phyloP scores from a whole-genome alignment of 2,797 vertebrate genomes.

The Meriones psammophilus region DNA sequence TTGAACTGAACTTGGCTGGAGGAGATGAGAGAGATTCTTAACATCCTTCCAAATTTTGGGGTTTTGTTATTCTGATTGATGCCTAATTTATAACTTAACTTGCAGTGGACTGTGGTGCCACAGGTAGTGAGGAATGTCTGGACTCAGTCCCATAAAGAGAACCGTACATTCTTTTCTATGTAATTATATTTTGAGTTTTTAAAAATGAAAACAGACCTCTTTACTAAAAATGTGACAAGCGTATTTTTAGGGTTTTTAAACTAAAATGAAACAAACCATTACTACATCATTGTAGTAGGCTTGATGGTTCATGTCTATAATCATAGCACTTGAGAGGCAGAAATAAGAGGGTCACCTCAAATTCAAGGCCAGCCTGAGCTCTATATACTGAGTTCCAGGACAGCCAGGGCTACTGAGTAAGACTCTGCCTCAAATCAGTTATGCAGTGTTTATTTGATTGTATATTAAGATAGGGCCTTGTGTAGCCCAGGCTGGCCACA shows the following conservation, averaged over 20 bases:
- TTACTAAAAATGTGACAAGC: not conserved
- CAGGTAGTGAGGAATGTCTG: not conserved
- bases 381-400: not conserved
- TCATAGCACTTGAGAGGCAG: not conserved
- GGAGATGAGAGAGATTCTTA: not conserved
- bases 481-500: not conserved
- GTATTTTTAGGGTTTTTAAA: conserved; percentile 35
- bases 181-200: conserved; percentile 40
- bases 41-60: not conserved
- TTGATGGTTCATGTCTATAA: not conserved
- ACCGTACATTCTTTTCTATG: not conserved
- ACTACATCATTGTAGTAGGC: not conserved
- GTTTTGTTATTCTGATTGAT: not conserved
- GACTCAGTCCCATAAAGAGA: not conserved
- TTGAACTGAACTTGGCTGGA: not conserved
- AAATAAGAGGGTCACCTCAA: not conserved
- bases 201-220: conserved; percentile 35
- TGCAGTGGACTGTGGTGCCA: conserved; percentile 14
- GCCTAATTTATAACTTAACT: not conserved
- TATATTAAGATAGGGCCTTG: not conserved
- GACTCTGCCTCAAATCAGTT: not conserved
- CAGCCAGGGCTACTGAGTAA: not conserved
- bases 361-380: not conserved
- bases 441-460: not conserved
- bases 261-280: conserved; percentile 51